phyloP scores from a whole-genome alignment of 2,888 invertebrate species.

The Mactromeris polynyma region DNA sequence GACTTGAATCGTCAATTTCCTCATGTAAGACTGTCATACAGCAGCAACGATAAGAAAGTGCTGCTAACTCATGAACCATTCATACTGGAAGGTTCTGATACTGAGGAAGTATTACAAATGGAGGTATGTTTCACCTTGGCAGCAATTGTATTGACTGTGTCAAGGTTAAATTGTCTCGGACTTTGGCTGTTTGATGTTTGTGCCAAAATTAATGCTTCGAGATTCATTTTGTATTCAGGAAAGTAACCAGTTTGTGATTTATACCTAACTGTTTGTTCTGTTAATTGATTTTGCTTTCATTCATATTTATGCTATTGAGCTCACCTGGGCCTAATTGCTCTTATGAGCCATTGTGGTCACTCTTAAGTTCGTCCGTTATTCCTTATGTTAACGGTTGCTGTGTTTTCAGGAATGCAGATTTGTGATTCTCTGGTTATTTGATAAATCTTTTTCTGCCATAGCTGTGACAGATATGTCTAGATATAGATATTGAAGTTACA shows the following conservation, averaged over 20 bases:
- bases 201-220: conserved; percentile 19
- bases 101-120: conserved; percentile 72
- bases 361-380: neutral
- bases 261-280: conserved; percentile 23
- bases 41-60: conserved; percentile 74
- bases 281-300: conserved; percentile 23
- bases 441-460: too few species aligned
- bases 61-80: conserved; percentile 74
- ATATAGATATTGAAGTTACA: too few species aligned
- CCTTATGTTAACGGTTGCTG: too few species aligned
- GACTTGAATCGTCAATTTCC: conserved; percentile 77
- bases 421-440: too few species aligned
- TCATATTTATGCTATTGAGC: neutral
- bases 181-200: conserved; percentile 20
- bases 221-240: neutral
- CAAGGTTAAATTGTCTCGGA: neutral
- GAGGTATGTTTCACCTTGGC: conserved; percentile 73
- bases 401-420: too few species aligned
- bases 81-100: conserved; percentile 71
- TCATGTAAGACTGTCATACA: conserved; percentile 78
- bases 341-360: neutral
- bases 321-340: neutral
- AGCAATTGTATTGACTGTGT: neutral
- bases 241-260: conserved; percentile 23
- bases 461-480: too few species aligned